Percentiles rank a stretch among this genome's conserved stretches.
Conservation (phyloP, 2,113 vertebrate species). For the Nothobranchius furzeri region DNA sequence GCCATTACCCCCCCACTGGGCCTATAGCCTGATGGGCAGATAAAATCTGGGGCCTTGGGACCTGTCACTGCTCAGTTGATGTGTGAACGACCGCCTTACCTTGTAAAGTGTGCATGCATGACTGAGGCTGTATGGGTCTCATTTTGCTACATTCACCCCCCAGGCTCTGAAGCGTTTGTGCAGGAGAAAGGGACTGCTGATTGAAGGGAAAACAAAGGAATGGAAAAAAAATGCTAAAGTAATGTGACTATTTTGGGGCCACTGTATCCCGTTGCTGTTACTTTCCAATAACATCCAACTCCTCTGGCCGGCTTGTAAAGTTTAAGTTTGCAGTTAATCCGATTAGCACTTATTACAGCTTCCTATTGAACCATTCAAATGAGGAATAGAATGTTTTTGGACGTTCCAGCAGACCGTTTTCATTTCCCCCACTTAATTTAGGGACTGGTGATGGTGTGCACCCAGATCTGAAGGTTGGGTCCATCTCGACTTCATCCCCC, state of each 20-base stretch:
- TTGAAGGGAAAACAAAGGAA: conserved; percentile 58
- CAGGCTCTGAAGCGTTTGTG: conserved; percentile 42
- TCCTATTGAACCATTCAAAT: background rate
- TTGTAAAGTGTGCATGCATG: conserved; percentile 68
- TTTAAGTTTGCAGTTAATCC: background rate
- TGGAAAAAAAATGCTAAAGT: background rate
- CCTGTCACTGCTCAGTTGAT: conserved; percentile 55
- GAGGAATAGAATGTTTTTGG: background rate
- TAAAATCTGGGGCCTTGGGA: conserved; percentile 57
- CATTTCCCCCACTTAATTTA: background rate
- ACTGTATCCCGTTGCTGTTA: conserved; percentile 13
- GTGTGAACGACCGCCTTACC: conserved; percentile 60
- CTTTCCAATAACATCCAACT: conserved; percentile 20
- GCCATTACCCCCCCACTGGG: conserved; percentile 22
- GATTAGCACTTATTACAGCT: background rate
- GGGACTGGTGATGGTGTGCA: conserved; percentile 29
- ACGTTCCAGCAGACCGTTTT: background rate
- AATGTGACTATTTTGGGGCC: conserved; percentile 31
- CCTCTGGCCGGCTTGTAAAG: background rate
- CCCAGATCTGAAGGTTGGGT: conserved; percentile 11
- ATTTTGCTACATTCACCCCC: conserved; percentile 70
- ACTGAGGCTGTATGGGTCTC: conserved; percentile 68
- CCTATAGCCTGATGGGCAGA: conserved; percentile 56
- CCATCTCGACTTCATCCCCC: conserved; percentile 1
- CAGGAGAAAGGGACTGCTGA: conserved; percentile 31